phyloP scores from a whole-genome alignment of 2,113 vertebrate species.

The Leucoraja erinaceus region DNA sequence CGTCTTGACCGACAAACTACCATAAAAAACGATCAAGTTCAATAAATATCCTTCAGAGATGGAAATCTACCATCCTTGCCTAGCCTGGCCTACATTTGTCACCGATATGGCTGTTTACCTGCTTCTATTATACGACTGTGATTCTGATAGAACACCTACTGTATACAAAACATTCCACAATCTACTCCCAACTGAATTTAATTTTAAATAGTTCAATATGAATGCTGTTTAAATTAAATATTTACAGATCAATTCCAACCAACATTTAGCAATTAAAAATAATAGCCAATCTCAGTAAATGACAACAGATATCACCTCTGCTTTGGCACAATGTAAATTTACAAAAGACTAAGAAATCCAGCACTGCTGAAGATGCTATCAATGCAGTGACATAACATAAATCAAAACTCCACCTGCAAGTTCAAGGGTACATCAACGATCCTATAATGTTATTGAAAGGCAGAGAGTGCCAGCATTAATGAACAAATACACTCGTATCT shows the following conservation, averaged over 20 bases:
- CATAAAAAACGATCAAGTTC: not conserved
- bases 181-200: not conserved
- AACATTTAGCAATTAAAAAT: not conserved
- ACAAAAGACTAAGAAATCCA: not conserved
- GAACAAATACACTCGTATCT: not conserved
- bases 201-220: not conserved
- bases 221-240: not conserved
- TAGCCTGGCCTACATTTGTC: not conserved
- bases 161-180: not conserved
- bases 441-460: not conserved
- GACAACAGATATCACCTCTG: not conserved
- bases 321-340: not conserved
- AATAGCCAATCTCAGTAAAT: not conserved
- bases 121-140: too few relatives aligned
- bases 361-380: not conserved
- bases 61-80: not conserved
- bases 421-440: not conserved
- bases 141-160: too few relatives aligned
- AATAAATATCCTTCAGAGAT: not conserved
- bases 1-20: not conserved
- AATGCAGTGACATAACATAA: too few relatives aligned
- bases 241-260: not conserved
- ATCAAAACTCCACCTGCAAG: not conserved
- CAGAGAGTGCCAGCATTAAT: not conserved
- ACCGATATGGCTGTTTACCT: too few relatives aligned